A percentile compares a stretch with the other conserved stretches of the same genome.
Evolutionary conservation across 2,888 invertebrate genomes (phyloP).

Genomic region (Osmoderma eremita): DNA sequence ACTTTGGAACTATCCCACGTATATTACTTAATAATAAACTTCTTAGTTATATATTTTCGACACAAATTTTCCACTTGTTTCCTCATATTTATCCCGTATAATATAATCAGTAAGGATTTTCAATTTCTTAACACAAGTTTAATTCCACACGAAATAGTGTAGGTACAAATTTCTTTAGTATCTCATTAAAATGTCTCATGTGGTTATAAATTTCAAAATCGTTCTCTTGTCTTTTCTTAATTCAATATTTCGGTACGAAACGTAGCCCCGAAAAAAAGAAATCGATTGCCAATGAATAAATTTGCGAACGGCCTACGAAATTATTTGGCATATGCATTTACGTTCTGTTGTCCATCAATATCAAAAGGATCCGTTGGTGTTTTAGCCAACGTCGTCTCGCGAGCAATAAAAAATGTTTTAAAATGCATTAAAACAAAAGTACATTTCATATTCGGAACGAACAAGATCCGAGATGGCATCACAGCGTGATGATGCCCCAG

Average conservation of each 20-base stretch:
- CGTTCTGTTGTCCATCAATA: slow-evolving; percentile 15
- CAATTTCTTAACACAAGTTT: too few species aligned
- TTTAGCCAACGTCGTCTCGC: slow-evolving; percentile 3
- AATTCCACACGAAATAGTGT: too few species aligned
- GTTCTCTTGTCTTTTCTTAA: background rate
- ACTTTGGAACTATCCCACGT: too few species aligned
- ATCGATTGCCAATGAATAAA: slow-evolving; percentile 23
- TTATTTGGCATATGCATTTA: background rate
- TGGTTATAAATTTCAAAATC: slow-evolving; percentile 4
- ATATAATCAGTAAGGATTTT: too few species aligned
- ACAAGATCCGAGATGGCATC: slow-evolving; percentile 49
- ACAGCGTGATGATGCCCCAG: slow-evolving; percentile 38
- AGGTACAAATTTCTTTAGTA: too few species aligned
- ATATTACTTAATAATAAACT: too few species aligned
- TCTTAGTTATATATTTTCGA: too few species aligned
- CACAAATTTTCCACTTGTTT: too few species aligned
- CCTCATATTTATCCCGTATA: too few species aligned
- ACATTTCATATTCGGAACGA: slow-evolving; percentile 50
- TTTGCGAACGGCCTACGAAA: slow-evolving; percentile 21
- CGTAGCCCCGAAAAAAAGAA: slow-evolving; percentile 7
- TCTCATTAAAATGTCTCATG: too few species aligned
- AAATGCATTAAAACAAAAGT: slow-evolving; percentile 59
- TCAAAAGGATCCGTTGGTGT: slow-evolving; percentile 14
- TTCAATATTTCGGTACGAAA: background rate
- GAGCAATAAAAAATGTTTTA: slow-evolving; percentile 50